Evolutionary conservation across 2,888 invertebrate species (phyloP), one percentile per base, ranked within the genome.

Genomic region (Galerucella calmariensis): DNA sequence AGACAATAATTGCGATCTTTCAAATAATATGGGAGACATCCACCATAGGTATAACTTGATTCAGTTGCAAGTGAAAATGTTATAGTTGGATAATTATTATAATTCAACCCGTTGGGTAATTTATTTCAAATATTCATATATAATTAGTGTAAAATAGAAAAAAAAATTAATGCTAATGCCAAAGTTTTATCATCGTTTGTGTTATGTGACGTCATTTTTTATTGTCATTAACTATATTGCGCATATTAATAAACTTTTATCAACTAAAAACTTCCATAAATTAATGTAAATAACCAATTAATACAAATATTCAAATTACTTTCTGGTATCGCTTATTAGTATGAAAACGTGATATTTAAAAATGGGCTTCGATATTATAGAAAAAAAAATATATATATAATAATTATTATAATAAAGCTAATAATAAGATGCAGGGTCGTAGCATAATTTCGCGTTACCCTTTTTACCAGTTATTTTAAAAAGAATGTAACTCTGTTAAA

Each of bases 241-340:
- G 77, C 77, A 77, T 77, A 77, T 77, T 73, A 75, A 77, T 75
- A 73, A 62, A 71, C 67, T 73, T 75, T 77, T 77, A 77, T 77
- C 77, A 71, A 59, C 61, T 70, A 72, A 69, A 75, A 77, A 77
- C 77, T 68, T 75, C 77, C 77, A 77, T 77, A 77, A 77, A 73
- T 77, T 73, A 69, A 77, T 75, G 73, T 75, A 73, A 77, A 75
- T 77, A 77, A 77, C 73, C 77, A 77, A 77, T 77, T 77, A 77
- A 77, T 77, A 77, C 66, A 70, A 73, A 77, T 77, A 77, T 77
- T 77, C 75, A 77, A 77, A 77, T 77, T 75, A 71, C 67, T 69
- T 58, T 70, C 53, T 41, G 24, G 44, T 70, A 70, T 70, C 59
- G 68, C 68, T 41, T 10, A 44, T 46, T 44, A 24, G 41, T 27